These are phyloP conservation scores for Leiothrix lutea DNA, from an alignment of 2,113 vertebrate species.

Conservation along the genomic window DNA sequence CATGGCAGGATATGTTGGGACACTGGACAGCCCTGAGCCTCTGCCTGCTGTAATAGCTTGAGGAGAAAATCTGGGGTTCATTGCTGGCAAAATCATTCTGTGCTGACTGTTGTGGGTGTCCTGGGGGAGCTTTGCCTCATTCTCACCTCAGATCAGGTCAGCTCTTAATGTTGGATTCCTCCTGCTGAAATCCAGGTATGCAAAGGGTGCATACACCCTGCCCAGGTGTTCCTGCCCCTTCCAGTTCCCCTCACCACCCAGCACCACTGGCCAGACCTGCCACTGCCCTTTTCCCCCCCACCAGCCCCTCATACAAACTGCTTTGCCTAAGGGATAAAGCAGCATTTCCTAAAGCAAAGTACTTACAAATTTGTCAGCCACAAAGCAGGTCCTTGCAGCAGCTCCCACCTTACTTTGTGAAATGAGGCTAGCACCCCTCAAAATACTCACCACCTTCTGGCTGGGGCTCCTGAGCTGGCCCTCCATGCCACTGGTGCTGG, in stretches of 20 bases:
- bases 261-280: not conserved
- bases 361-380: not conserved
- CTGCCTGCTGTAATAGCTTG: not conserved
- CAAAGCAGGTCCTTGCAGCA: not conserved
- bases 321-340: not conserved
- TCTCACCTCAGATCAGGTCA: not conserved
- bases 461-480: constrained; percentile 50
- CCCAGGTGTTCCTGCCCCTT: not conserved
- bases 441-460: constrained; percentile 74
- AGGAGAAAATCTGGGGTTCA: not conserved
- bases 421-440: not conserved
- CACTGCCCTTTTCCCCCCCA: not conserved
- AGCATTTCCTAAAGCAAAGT: not conserved
- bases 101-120: not conserved
- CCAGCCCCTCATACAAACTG: not conserved
- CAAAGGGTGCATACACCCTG: not conserved
- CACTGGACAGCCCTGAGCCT: not conserved
- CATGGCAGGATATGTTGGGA: fast-evolving
- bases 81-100: not conserved
- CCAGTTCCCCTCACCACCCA: not conserved
- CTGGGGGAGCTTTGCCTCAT: not conserved
- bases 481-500: constrained; percentile 65
- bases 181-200: not conserved
- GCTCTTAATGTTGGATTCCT: fast-evolving
- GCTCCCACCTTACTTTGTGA: not conserved